Evolutionary conservation across 2,797 vertebrate species (phyloP).

Genomic region (Pangasius krempfi): DNA sequence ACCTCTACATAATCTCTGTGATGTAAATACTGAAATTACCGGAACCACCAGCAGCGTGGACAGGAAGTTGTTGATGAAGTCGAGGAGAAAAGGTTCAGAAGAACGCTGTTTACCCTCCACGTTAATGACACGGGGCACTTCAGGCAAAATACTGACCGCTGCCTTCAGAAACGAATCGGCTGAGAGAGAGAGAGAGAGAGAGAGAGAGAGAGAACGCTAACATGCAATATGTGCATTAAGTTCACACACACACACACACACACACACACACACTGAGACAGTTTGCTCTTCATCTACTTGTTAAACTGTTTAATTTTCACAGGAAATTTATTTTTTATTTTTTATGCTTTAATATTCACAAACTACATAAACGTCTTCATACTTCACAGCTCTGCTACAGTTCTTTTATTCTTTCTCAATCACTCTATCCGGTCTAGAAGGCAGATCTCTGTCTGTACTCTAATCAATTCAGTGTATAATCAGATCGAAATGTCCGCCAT

Average conservation of each 20-base stretch:
- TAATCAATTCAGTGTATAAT: neutral
- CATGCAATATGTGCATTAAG: too few species aligned
- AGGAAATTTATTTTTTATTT: too few species aligned
- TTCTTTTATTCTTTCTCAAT: neutral
- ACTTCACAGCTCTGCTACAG: too few species aligned
- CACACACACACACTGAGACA: neutral
- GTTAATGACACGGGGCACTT: conserved; percentile 90
- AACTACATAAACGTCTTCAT: too few species aligned
- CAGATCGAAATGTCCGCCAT: too few species aligned
- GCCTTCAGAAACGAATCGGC: conserved; percentile 97
- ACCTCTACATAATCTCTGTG: neutral
- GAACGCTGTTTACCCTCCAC: conserved; percentile 91
- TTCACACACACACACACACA: neutral
- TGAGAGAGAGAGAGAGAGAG: conserved; percentile 57
- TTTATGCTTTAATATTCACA: neutral
- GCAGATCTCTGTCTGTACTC: neutral
- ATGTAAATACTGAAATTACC: conserved; percentile 70
- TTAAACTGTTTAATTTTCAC: too few species aligned
- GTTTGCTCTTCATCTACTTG: neutral
- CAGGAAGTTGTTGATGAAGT: conserved; percentile 94
- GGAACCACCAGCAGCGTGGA: conserved; percentile 90
- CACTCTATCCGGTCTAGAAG: neutral
- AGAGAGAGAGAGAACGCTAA: neutral
- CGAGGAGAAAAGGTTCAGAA: conserved; percentile 88
- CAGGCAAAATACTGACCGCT: conserved; percentile 87